Conservation (phyloP, 2,113 vertebrate genomes). For the Myotis lucifugus region DNA sequence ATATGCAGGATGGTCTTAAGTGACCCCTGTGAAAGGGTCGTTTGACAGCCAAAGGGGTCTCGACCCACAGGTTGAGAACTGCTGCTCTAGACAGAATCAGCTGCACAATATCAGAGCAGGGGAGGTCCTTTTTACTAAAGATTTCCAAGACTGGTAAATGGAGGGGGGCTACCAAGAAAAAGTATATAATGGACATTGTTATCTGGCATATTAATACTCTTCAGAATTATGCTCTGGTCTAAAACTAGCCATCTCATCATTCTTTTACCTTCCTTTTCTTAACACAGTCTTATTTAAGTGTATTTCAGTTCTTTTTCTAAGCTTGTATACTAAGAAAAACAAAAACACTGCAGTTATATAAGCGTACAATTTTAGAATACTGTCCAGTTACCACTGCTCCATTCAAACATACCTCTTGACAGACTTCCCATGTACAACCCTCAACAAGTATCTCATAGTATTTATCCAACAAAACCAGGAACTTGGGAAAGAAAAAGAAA, state of each 20-base stretch:
- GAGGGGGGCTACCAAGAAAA: neutral
- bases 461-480: neutral
- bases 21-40: too few species aligned
- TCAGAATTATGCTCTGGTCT: neutral
- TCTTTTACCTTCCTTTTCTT: neutral
- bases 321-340: neutral
- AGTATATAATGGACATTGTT: neutral
- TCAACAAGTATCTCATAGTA: neutral
- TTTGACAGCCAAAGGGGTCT: too few species aligned
- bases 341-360: neutral
- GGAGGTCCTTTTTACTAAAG: neutral
- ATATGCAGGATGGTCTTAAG: too few species aligned
- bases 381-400: neutral
- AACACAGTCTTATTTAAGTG: neutral
- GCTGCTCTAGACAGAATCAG: neutral
- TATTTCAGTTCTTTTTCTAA: neutral
- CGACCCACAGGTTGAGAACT: too few species aligned
- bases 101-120: neutral
- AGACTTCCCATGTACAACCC: neutral
- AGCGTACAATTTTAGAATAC: neutral
- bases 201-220: neutral
- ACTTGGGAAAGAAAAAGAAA: neutral
- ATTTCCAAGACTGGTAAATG: neutral
- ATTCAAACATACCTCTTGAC: neutral
- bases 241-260: neutral